phyloP scores from a whole-genome alignment of 2,888 invertebrate genomes.

The Alviniconcha strummeri region DNA sequence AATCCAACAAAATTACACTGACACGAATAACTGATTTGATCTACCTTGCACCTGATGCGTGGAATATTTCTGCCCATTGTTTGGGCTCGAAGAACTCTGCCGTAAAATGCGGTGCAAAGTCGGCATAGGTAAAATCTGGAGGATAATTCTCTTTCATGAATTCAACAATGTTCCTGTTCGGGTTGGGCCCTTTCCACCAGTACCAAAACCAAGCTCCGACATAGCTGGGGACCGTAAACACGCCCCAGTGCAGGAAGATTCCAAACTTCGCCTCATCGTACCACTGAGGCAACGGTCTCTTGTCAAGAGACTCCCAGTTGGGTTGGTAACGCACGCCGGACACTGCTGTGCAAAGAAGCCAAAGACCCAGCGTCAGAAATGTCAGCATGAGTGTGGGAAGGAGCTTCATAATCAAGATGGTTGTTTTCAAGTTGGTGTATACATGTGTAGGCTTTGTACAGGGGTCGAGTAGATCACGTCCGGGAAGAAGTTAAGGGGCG shows the following conservation, averaged over 20 bases:
- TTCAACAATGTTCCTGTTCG: conserved; percentile 53
- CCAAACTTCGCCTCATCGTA: conserved; percentile 75
- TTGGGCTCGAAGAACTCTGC: conserved; percentile 90
- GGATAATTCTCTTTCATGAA: conserved; percentile 90
- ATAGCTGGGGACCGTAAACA: conserved; percentile 84
- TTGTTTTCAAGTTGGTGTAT: no score
- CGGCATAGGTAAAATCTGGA: conserved; percentile 91
- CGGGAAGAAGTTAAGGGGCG: no score
- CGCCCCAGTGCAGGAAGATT: conserved; percentile 76
- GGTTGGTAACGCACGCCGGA: conserved; percentile 74
- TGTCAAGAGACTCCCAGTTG: conserved; percentile 90
- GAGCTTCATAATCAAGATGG: no score
- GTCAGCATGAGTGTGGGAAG: no score
- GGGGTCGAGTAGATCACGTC: no score
- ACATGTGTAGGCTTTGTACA: no score
- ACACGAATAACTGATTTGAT: conserved; percentile 80
- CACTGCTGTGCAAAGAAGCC: no score
- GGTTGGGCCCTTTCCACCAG: conserved; percentile 47
- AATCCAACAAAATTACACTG: neutral
- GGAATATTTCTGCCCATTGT: conserved; percentile 89
- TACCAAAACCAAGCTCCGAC: conserved; percentile 75
- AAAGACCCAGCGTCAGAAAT: no score
- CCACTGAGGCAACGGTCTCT: conserved; percentile 72
- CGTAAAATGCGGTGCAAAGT: conserved; percentile 90
- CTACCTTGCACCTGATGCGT: conserved; percentile 88